Conservation (phyloP, 2,888 invertebrate species). For the Anarsia innoxiella region DNA sequence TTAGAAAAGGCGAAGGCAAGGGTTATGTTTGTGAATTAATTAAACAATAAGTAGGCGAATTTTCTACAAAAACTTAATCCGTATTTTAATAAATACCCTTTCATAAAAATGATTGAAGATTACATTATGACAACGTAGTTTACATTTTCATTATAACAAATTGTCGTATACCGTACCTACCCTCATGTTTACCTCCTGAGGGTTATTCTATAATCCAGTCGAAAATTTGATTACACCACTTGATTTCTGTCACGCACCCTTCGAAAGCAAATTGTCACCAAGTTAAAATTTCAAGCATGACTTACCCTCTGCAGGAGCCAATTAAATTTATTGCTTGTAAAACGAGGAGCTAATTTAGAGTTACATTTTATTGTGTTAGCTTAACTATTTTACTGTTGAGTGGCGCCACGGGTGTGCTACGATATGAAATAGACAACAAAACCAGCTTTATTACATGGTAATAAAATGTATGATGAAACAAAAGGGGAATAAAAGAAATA, state of each 20-base stretch:
- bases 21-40: too few species aligned
- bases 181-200: slow-evolving; percentile 29
- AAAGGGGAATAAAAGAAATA: too few species aligned
- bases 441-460: not conserved
- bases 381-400: slow-evolving; percentile 56
- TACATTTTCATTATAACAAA: slow-evolving; percentile 23
- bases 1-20: too few species aligned
- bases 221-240: slow-evolving; percentile 52
- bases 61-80: too few species aligned
- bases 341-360: slow-evolving; percentile 72
- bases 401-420: slow-evolving; percentile 47
- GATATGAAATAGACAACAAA: not conserved
- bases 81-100: too few species aligned
- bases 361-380: slow-evolving; percentile 70
- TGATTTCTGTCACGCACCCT: slow-evolving; percentile 41
- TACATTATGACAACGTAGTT: slow-evolving; percentile 4
- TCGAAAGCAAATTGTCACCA: slow-evolving; percentile 55
- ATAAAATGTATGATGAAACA: too few species aligned
- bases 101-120: slow-evolving; percentile 8
- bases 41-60: too few species aligned
- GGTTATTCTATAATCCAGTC: slow-evolving; percentile 18
- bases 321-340: slow-evolving; percentile 74
- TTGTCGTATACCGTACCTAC: slow-evolving; percentile 31
- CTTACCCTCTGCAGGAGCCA: slow-evolving; percentile 47
- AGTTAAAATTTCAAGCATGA: slow-evolving; percentile 58